phyloP scores from a whole-genome alignment of 2,113 vertebrate genomes.

The Poeciliopsis occidentalis region DNA sequence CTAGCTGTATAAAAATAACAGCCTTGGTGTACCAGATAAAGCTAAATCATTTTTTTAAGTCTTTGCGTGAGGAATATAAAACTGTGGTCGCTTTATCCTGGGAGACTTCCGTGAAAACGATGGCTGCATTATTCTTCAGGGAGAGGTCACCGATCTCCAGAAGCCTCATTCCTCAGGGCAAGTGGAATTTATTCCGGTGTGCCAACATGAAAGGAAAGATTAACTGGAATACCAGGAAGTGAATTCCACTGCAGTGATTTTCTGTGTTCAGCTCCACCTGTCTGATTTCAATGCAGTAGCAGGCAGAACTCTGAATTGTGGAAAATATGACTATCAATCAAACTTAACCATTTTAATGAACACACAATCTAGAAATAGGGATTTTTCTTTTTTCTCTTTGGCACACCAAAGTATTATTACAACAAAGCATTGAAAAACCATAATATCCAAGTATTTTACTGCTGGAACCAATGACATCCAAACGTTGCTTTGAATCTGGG shows the following conservation, averaged over 20 bases:
- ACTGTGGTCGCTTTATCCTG: background rate
- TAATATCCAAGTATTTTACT: conserved; percentile 10
- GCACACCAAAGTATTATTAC: conserved; percentile 25
- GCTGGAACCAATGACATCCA: conserved; percentile 16
- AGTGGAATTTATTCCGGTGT: background rate
- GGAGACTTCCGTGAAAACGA: background rate
- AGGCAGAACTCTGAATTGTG: background rate
- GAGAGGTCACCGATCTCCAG: background rate
- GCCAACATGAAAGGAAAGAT: conserved; percentile 1
- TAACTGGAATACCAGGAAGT: background rate
- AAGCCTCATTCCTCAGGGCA: background rate
- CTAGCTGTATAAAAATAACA: background rate
- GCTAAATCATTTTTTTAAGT: background rate
- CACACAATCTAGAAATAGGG: background rate
- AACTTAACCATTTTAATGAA: conserved; percentile 1
- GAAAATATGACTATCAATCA: background rate
- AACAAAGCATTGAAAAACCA: conserved; percentile 3
- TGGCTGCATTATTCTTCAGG: background rate
- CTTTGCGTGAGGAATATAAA: background rate
- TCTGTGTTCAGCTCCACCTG: background rate
- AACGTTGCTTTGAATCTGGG: background rate
- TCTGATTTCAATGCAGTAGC: background rate
- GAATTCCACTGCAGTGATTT: background rate
- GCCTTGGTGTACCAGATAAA: background rate
- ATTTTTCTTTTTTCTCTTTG: conserved; percentile 21